Evolutionary conservation across 2,797 vertebrate genomes (phyloP), one percentile per base, ranked within the genome.

Genomic region (Furcifer pardalis): DNA sequence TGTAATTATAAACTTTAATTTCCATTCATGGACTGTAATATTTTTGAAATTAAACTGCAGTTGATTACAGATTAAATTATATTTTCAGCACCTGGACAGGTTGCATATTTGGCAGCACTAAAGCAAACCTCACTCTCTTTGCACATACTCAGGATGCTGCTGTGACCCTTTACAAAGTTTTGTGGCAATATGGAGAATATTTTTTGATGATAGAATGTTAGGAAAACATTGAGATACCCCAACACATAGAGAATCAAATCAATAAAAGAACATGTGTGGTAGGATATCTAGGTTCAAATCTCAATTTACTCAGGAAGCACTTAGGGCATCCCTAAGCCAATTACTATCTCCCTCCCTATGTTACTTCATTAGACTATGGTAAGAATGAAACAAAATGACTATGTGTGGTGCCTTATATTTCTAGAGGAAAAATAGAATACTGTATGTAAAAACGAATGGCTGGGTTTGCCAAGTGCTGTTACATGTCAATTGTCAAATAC

Each of bases 1-100:
- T 27, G n/a, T 79, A 25, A 25, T 68, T 68, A 79, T 17, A 27
- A 52, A 44, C 21, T n/a, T 35, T 52, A n/a, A 52, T 35, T 35
- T 79, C 44, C 66, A 68, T 68, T n/a, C 32, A 52, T 52, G 12
- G n/a, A 13, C 63, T 66, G 23, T 32, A 65, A 27, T 49, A 27
- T 79, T 68, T 66, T 79, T 32, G 23, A 52, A 68, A 68, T 37
- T 37, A 79, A 8, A 35, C 46, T 8, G 21, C 25, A 44, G 25
- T 79, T 79, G 12, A 35, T 68, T 37, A 65, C 19, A 79, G 37
- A 63, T 79, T 37, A 79, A 32, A 63, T 78, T 78, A 44, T 46
- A 78, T 32, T 12, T 65, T 65, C 60, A 12, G 60, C 4, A 25
- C 10, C 32, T 37, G 7, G 25, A 66, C 23, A 79, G 44, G 25